Evolutionary conservation across 1,140 invertebrate species (phyloP), one percentile per base, ranked within the genome.

Genomic region (Euura saliciscinereae): DNA sequence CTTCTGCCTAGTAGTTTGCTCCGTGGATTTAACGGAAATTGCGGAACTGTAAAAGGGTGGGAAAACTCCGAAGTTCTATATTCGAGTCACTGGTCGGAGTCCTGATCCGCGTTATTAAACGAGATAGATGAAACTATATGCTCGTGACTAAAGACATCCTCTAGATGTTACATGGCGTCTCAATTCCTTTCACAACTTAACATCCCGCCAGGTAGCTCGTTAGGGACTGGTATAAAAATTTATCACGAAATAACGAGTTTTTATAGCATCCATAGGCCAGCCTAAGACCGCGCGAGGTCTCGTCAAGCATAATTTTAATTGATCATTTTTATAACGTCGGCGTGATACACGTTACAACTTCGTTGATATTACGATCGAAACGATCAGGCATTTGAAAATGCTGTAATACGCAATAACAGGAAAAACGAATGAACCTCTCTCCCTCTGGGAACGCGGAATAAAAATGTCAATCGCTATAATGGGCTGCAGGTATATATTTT

Each of bases 191-290:
- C 51, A 6, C 6, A 59, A 59, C 6, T 28, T 28, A 28, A 28
- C 28, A 28, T 28, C 28, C 28, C 28, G 28, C 28, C 28, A 28
- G 28, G 28, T 28, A 59, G 51, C 51, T 59, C 51, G 51, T 59
- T 59, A 59, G 51, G 13, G 51, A 59, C 51, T 6, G 28, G 28
- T 1, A 28, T 8, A 59, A 59, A 59, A 59, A 59, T 59, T 59
- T 59, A 59, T 59, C 51, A 59, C 51, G 51, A 6, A 59, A 59
- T 59, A 59, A 59, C 51, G 51, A n/a, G 51, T 11, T 59, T 59
- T 59, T 11, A 59, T 59, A 59, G 51, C 13, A 59, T 11, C 51
- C 13, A 28, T 59, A 4, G 51, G 51, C 2, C 10, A 11, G 10
- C 3, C 10, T n/a, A n/a, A 59, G 51, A 3, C 8, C 3, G 6